Conservation (phyloP, 2,113 vertebrate species). For the Nestor notabilis region DNA sequence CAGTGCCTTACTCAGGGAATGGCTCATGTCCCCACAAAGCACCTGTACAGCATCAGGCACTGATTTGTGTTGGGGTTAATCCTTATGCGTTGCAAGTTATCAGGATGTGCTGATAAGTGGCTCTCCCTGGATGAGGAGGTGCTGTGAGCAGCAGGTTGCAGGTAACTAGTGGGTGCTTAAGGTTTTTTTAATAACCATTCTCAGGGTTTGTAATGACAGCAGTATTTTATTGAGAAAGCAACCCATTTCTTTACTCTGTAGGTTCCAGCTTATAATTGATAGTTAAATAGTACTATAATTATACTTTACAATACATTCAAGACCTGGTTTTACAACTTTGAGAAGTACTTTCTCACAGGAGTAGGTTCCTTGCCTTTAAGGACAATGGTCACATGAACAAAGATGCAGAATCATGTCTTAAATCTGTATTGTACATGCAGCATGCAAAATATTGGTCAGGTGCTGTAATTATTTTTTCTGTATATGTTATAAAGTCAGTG, state of each 20-base stretch:
- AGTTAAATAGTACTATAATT: slow-evolving; percentile 3
- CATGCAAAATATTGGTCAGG: not conserved
- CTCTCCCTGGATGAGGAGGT: not conserved
- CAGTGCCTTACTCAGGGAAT: not conserved
- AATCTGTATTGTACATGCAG: not conserved
- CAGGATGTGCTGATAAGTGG: not conserved
- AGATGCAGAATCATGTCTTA: not conserved
- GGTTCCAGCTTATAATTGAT: not conserved
- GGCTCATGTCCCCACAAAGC: not conserved
- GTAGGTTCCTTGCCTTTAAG: not conserved
- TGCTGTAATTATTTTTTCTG: not conserved
- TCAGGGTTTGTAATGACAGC: not conserved
- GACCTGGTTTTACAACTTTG: not conserved
- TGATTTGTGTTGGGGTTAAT: not conserved
- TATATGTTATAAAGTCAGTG: not conserved
- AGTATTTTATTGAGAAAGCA: not conserved
- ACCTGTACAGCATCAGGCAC: rapidly evolving
- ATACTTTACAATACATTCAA: not conserved
- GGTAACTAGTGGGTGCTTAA: not conserved
- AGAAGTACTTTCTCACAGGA: not conserved
- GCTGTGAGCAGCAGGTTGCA: not conserved
- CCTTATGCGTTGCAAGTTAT: not conserved
- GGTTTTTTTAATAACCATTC: not conserved
- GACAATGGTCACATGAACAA: rapidly evolving
- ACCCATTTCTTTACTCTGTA: not conserved